These are phyloP conservation scores for Cataglyphis livida DNA, from an alignment of 2,888 invertebrate genomes.

Conservation along the genomic window DNA sequence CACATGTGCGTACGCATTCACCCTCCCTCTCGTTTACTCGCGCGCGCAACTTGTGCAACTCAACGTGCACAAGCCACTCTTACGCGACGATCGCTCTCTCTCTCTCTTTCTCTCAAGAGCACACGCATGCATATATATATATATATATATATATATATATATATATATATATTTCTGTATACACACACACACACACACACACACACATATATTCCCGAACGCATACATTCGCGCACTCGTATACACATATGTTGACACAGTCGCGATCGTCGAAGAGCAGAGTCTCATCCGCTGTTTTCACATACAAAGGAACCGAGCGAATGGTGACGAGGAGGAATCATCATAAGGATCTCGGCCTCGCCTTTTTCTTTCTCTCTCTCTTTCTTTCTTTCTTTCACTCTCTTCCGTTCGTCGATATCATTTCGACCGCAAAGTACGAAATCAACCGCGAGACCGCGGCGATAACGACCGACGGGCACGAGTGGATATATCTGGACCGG, in stretches of 20 bases:
- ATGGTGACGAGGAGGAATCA: background rate
- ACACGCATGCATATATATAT: background rate
- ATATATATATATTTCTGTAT: too few species aligned
- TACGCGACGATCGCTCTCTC: constrained; percentile 21
- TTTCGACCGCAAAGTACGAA: constrained; percentile 48
- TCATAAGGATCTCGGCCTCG: background rate
- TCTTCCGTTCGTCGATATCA: constrained; percentile 11
- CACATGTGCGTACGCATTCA: constrained; percentile 42
- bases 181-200: too few species aligned
- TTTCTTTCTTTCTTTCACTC: background rate
- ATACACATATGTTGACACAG: constrained; percentile 19
- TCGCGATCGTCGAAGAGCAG: constrained; percentile 14
- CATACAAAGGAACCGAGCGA: background rate
- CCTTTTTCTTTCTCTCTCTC: constrained; percentile 5
- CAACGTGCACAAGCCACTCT: constrained; percentile 20
- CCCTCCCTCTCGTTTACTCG: constrained; percentile 43
- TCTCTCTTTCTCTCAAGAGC: background rate
- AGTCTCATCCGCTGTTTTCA: background rate
- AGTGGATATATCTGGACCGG: constrained; percentile 17
- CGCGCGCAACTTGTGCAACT: constrained; percentile 40
- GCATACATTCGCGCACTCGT: background rate
- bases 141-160: background rate
- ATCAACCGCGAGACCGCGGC: constrained; percentile 7
- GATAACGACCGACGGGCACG: constrained; percentile 32
- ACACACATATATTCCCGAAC: background rate